Conservation (phyloP, 2,888 invertebrate species). For the Athalia cordata region DNA sequence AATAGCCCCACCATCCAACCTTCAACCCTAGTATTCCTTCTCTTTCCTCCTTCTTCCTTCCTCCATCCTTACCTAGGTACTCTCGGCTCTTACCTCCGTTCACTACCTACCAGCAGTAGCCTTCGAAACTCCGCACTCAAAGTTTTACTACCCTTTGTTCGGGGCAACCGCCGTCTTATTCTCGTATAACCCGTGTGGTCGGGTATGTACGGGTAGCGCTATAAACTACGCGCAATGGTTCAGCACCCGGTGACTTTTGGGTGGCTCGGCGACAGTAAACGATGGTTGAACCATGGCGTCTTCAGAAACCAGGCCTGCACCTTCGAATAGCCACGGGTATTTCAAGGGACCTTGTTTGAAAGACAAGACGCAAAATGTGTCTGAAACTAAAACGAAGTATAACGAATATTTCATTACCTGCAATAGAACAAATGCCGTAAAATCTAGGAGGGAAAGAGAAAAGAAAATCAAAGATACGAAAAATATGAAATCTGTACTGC, state of each 20-base stretch:
- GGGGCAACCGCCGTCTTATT: conserved; percentile 28
- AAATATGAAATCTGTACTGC: conserved; percentile 11
- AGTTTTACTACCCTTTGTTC: conserved; percentile 47
- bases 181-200: neutral
- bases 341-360: neutral
- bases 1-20: conserved; percentile 11
- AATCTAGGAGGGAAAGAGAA: neutral
- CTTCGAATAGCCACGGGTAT: neutral
- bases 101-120: neutral
- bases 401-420: neutral
- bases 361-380: no score
- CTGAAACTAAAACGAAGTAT: no score
- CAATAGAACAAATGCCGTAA: conserved; percentile 1
- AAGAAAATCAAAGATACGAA: neutral
- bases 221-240: conserved; percentile 40
- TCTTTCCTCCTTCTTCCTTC: neutral
- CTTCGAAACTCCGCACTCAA: conserved; percentile 43
- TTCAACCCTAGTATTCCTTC: conserved; percentile 9
- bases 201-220: conserved; percentile 16
- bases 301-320: neutral
- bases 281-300: conserved; percentile 4
- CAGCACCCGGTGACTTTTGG: conserved; percentile 24
- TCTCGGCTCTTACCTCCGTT: no score
- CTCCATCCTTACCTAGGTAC: no score
- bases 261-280: conserved; percentile 26